Base-by-base conservation (phyloP, 2,797 vertebrate species). In the Anguilla marmorata region DNA sequence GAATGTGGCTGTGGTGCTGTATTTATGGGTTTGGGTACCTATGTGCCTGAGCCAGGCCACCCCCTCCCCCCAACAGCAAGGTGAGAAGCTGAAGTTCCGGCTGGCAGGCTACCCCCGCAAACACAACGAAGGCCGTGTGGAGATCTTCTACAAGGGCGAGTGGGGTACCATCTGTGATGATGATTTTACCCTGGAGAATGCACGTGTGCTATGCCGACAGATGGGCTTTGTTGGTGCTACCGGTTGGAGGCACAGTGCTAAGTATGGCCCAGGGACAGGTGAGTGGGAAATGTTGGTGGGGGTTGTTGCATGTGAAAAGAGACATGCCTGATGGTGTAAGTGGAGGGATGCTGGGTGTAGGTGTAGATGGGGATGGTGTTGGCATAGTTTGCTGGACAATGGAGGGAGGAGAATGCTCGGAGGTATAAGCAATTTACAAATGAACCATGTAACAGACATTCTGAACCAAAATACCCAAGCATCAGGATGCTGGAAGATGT, bases 101-200 rank as follows among this genome's bases (percentile, higher is more conserved):
- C 94, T 99, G 94, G 93, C 97, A 0, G 98, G 98, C 33, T 98
- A 97, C 91, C 98, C 98, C 0, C 96, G 98, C 21, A 99, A 99
- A 91, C 98, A 98, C 95, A 98, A 97, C 0, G 98, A 99, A 94
- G 98, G 98, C 0, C 96, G 98, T 0, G 58, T 99, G 0, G 98
- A 99, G 92, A 95, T 99, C 63, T 98, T 98, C 91, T 95, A 98
- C 92, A 96, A 97, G 2, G 97, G 97, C 0, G 98, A 99, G 92
- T 99, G 98, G 98, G 98, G 98, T 89, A 99, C 98, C 91, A 95
- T 99, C 94, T 99, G 98, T 0, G 98, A 99, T 0, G 98, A 99
- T 0, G 98, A 99, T 95, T 99, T 99, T 95, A 97, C 97, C 0
- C 93, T 99, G 90, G 87, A 95, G 45, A 98, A 98, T 0, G 98